These are phyloP conservation scores for Smutsia temminckii DNA, from an alignment of 2,797 vertebrate genomes.

Conservation along the genomic window DNA sequence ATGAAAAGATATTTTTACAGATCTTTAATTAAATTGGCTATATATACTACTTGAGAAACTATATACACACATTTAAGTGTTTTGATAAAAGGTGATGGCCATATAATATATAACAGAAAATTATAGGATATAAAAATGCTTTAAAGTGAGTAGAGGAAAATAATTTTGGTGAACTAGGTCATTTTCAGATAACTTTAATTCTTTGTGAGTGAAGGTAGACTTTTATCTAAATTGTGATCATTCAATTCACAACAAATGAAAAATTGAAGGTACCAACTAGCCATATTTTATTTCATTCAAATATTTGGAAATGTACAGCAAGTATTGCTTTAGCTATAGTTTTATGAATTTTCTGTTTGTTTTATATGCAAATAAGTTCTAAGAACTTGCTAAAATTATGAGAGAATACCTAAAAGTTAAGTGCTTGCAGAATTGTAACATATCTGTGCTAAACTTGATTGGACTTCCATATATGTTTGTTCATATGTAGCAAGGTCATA, in stretches of 20 bases:
- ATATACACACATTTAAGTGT: neutral
- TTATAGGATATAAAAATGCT: neutral
- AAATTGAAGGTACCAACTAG: neutral
- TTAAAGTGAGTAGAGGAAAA: neutral
- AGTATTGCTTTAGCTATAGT: neutral
- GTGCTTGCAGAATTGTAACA: neutral
- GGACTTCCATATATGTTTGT: neutral
- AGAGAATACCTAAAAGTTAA: neutral
- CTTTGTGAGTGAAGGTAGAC: neutral
- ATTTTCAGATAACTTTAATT: neutral
- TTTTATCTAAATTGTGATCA: neutral
- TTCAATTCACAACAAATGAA: neutral
- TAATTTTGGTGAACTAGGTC: neutral
- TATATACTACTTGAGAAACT: neutral
- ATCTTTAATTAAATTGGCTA: neutral
- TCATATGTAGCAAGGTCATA: neutral
- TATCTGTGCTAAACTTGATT: neutral
- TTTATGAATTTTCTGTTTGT: neutral
- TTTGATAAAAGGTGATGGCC: neutral
- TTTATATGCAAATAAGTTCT: neutral
- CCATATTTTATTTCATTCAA: neutral
- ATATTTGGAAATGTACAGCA: neutral
- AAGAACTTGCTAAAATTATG: neutral
- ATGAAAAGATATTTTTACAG: neutral
- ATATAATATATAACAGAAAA: neutral